phyloP scores from a whole-genome alignment of 2,113 vertebrate species.

The Rhinolophus ferrumequinum region DNA sequence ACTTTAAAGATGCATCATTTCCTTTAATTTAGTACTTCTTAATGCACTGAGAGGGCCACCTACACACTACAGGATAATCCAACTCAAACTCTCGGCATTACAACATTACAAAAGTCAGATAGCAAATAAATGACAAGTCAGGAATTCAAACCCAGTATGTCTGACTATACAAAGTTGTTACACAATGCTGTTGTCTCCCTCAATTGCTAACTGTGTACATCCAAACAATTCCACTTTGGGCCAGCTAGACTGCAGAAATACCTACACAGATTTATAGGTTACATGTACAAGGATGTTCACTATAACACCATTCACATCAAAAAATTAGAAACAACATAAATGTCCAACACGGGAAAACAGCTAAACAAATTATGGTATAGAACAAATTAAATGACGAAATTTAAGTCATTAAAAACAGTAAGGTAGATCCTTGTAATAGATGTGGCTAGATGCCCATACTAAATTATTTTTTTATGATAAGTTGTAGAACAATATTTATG shows the following conservation, averaged over 20 bases:
- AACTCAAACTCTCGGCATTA: background rate
- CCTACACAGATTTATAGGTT: background rate
- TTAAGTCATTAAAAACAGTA: background rate
- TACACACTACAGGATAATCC: background rate
- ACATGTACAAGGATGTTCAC: background rate
- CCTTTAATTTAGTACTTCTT: slow-evolving; percentile 3
- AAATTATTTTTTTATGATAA: slow-evolving; percentile 32
- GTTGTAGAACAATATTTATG: background rate
- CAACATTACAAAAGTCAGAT: background rate
- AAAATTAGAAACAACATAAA: slow-evolving; percentile 1
- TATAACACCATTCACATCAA: background rate
- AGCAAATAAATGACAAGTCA: background rate
- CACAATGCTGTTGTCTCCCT: background rate
- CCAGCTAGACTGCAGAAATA: background rate
- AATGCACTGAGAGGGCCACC: background rate
- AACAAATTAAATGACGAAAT: no score
- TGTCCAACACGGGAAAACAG: background rate
- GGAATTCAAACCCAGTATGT: background rate
- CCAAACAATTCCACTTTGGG: background rate
- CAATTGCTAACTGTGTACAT: background rate
- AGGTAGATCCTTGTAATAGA: background rate
- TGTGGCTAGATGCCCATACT: background rate
- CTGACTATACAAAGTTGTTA: background rate
- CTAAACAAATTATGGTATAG: background rate
- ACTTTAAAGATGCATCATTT: background rate